Evolutionary conservation across 2,888 invertebrate species (phyloP), one percentile per base, ranked within the genome.

Genomic region (Lasioglossum villosulum): DNA sequence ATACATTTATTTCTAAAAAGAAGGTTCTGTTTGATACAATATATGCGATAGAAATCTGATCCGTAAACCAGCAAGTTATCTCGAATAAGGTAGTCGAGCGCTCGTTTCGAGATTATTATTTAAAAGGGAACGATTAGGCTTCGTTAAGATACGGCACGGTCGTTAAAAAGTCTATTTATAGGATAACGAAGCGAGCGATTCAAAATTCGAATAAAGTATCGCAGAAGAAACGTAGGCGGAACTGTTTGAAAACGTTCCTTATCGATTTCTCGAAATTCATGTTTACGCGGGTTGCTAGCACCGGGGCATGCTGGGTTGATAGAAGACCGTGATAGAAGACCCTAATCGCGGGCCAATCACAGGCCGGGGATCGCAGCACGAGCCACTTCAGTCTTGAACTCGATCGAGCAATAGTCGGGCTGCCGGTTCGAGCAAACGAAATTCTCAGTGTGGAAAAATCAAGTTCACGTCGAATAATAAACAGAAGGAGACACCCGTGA

Each of bases 241-340:
- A 48, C 37, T 14, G 39, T 14, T 68, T 6, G 70, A 63, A 71
- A 39, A 63, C 78, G 70, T 34, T 34, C 27, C 73, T 70, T 70
- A 86, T 84, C 78, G 86, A 86, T 86, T 48, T 63, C 78, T 81
- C 10, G n/a, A 68, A 86, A 77, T 91, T 90, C 73, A 82, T 90
- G 90, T 91, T 86, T 83, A 82, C 93, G 92, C 92, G 93, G 89
- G 90, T 90, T 89, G 84, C 82, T 86, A 89, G 89, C 84, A 90
- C 93, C 93, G 91, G 86, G 87, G 95, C 93, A 95, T 92, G 91
- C 86, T 91, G 95, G 95, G 92, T 82, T 90, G 95, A 95, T 95
- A 95, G 95, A 95, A 95, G 95, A 94, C 94, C 92, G 94, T 95
- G 95, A 92, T 94, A 95, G 95, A 95, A 95, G 95, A 95, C 95